Evolutionary conservation across 2,797 vertebrate genomes (phyloP), one percentile per base, ranked within the genome.

Genomic region (Epinephelus malabaricus): DNA sequence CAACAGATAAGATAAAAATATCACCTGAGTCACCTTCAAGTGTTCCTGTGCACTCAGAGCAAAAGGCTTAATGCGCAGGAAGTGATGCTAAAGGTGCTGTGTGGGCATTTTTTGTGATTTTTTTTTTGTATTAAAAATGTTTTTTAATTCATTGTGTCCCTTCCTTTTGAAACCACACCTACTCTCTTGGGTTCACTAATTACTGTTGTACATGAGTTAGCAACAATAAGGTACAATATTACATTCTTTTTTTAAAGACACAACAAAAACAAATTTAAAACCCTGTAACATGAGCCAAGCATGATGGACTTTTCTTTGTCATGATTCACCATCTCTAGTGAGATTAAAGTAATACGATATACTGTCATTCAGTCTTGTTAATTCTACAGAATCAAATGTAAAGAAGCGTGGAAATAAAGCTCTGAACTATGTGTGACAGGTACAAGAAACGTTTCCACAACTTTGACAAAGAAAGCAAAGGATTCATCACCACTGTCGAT

Each of bases 381-480:
- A 34, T 34, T 34, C 34, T 34, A 34, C 34, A 34, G 4, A 51
- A 18, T 47, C 9, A 14, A 25, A 23, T 25, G 21, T 58, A 45
- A 43, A 51, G 27, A 58, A 17, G 9, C 6, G 34, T 34, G 1
- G 34, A 34, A 34, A 34, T 34, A 7, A 13, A 40, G 7, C 1
- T 64, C 2, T 56, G 40, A 15, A 25, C 0, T 81, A 11, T 88
- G 38, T 82, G 56, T 49, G 34, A 59, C 61, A 99, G 98, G 92
- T 99, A 98, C 89, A 97, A 97, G 91, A 99, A 98, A 81, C 96
- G 98, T 4, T 99, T 99, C 95, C 96, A 95, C 79, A 98, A 97
- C 92, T 99, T 99, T 72, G 98, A 99, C 94, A 97, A 97, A 89
- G 97, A 99, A 47, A 94, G 95, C 69, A 99, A 98, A 93, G 98